phyloP scores from a whole-genome alignment of 2,888 invertebrate genomes.

The Lutraria lutraria region DNA sequence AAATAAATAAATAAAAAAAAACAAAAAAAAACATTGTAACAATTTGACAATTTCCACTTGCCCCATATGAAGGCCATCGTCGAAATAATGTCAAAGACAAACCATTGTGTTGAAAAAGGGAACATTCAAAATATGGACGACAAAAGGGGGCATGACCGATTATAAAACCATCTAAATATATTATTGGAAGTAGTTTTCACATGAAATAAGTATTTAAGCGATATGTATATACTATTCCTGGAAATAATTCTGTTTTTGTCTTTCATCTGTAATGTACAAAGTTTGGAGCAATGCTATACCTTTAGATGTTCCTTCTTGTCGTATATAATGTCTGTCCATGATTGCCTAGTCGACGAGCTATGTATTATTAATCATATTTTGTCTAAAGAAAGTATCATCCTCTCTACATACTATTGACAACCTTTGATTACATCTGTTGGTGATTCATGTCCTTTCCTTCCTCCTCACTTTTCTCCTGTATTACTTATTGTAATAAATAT shows the following conservation, averaged over 20 bases:
- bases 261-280: neutral
- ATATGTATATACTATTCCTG: neutral
- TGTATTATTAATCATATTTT: slow-evolving; percentile 27
- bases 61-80: too few relatives aligned
- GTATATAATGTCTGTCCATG: slow-evolving; percentile 6
- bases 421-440: neutral
- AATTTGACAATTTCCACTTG: too few relatives aligned
- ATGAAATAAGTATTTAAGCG: too few relatives aligned
- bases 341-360: slow-evolving; percentile 3
- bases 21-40: too few relatives aligned
- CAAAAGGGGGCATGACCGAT: too few relatives aligned
- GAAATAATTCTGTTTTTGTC: neutral
- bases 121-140: too few relatives aligned
- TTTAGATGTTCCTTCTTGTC: neutral
- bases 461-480: neutral
- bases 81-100: too few relatives aligned
- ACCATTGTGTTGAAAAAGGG: too few relatives aligned
- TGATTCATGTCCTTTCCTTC: slow-evolving; percentile 4
- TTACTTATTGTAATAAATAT: neutral
- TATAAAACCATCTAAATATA: too few relatives aligned
- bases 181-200: too few relatives aligned
- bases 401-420: neutral
- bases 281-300: neutral
- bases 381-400: slow-evolving; percentile 14
- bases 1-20: too few relatives aligned